A percentile compares a stretch with the other conserved stretches of the same genome.
These are phyloP conservation scores for Drosophila littoralis DNA, from an alignment of 1,140 invertebrate genomes.

Conservation along the genomic window DNA sequence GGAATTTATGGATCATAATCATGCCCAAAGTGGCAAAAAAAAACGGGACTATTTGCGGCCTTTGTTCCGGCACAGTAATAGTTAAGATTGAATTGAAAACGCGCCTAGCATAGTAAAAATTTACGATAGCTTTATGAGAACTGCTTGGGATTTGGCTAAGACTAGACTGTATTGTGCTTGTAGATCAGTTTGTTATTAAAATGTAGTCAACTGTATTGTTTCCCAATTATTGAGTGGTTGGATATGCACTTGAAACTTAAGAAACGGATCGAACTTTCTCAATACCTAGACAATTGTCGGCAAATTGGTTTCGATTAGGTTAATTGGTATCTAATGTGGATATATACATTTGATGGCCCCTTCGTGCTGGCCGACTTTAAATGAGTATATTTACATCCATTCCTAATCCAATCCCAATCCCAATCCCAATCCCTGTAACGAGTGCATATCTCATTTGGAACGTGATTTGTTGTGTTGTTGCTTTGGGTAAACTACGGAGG, in stretches of 20 bases:
- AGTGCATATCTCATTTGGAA: constrained; percentile 52
- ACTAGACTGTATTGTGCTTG: constrained; percentile 41
- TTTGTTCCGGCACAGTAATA: background rate
- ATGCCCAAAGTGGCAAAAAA: constrained; percentile 11
- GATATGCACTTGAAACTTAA: constrained; percentile 49
- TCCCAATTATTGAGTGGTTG: background rate
- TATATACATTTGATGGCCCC: background rate
- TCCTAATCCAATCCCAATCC: background rate
- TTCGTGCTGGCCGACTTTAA: background rate
- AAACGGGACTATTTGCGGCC: constrained; percentile 1
- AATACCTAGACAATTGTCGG: constrained; percentile 2
- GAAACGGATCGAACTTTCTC: constrained; percentile 22
- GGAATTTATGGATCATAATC: constrained; percentile 77
- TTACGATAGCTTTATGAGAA: constrained; percentile 38
- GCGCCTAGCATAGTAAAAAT: constrained; percentile 63
- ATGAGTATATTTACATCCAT: constrained; percentile 4
- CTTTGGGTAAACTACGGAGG: constrained; percentile 47
- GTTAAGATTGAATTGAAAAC: constrained; percentile 22
- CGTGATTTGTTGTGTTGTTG: constrained; percentile 21
- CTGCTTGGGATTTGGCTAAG: constrained; percentile 29
- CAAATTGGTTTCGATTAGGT: background rate
- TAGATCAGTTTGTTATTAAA: background rate
- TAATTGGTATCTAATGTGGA: background rate
- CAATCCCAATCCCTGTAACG: constrained; percentile 15
- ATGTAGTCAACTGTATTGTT: no score